Evolutionary conservation across 2,888 invertebrate species (phyloP).

Genomic region (Caenorhabditis macrosperma): DNA sequence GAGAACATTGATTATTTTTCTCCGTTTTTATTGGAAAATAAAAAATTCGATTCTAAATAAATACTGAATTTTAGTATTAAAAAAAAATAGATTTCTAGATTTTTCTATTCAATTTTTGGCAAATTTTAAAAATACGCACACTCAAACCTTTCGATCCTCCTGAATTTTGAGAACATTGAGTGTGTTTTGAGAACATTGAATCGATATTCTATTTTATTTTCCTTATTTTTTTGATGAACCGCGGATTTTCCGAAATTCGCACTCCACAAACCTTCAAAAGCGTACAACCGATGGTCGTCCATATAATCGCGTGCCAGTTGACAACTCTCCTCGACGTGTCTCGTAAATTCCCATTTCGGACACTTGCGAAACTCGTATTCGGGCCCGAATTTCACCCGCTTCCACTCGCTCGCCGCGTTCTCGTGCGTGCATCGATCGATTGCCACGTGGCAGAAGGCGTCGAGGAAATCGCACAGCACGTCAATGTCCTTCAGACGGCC

Average conservation of each 20-base stretch:
- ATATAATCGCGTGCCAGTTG: slow-evolving; percentile 30
- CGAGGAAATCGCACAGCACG: slow-evolving; percentile 42
- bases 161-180: too few relatives aligned
- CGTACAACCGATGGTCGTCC: slow-evolving; percentile 1
- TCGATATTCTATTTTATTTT: too few relatives aligned
- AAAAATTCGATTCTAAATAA: too few relatives aligned
- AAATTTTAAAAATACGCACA: too few relatives aligned
- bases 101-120: too few relatives aligned
- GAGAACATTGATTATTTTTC: too few relatives aligned
- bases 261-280: slow-evolving; percentile 26
- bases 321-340: slow-evolving; percentile 36
- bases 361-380: slow-evolving; percentile 30
- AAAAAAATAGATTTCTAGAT: too few relatives aligned
- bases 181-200: too few relatives aligned
- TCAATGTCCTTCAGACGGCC: slow-evolving; percentile 21
- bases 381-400: slow-evolving; percentile 13
- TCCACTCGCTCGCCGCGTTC: slow-evolving; percentile 8
- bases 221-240: too few relatives aligned
- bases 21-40: too few relatives aligned
- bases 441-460: slow-evolving; percentile 37
- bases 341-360: background rate
- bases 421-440: slow-evolving; percentile 39
- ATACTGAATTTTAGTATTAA: too few relatives aligned
- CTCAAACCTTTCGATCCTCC: background rate
- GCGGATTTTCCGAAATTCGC: too few relatives aligned